Base-by-base conservation (phyloP, 2,797 vertebrate species). In the Petrocephalus sullivani region DNA sequence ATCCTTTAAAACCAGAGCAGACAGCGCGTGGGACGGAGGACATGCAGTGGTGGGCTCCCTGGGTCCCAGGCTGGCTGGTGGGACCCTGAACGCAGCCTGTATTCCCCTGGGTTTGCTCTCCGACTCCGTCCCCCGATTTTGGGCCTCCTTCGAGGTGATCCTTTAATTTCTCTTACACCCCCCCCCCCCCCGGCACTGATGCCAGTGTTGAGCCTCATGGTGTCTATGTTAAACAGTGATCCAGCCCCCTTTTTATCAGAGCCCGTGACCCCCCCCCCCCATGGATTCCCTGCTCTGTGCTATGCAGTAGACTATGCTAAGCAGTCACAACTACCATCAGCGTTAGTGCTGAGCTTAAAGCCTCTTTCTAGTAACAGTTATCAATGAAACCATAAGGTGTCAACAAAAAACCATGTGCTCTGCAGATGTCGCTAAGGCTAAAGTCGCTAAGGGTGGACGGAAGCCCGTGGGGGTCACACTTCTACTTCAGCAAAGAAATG, bases 1-100 rank as follows among this genome's bases (percentile, higher is more conserved):
- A 94, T 91, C 93, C 91, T 90, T 94, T 93, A 93, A 60, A 87
- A 83, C 49, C 5, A 54, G 85, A 41, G 49, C 57, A 37, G 67
- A 60, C 56, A 23, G 85, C 61, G 1, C 53, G 67, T 67, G 41
- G 58, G 78, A 37, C 7, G 19, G 54, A 54, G 56, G 54, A 46
- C 54, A 8, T 5, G 23, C 2, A 1, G 71, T 37, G 0, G 3
- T 19, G 21, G 37, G 57, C 28, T n/a, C 10, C 12, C 2, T 19
- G 41, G 16, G 12, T 56, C 23, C 81, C 33, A 16, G 28, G 16
- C n/a, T n/a, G 4, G 33, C 14, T 28, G 58, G 85, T 16, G 1
- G 28, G 23, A 12, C 51, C 19, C 10, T 19, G 54, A 60, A 10
- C 16, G 23, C 33, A 14, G 23, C 28, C 54, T 0, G 21, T 37